These are phyloP conservation scores for Idaea biselata DNA, from an alignment of 2,888 invertebrate genomes.

Conservation along the genomic window DNA sequence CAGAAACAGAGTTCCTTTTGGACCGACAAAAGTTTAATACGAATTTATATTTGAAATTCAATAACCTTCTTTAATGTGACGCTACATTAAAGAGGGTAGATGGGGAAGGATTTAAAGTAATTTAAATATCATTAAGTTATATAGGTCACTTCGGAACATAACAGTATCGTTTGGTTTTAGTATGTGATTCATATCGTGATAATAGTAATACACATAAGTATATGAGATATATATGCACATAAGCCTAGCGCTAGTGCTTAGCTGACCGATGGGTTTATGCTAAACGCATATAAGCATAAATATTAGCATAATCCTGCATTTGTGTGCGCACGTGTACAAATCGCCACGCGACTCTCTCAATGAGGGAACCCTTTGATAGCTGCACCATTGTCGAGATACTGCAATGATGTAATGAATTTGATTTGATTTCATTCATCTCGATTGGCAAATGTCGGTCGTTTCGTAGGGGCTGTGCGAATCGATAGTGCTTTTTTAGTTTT, in stretches of 20 bases:
- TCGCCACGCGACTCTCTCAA: slow-evolving; percentile 48
- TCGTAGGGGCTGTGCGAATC: slow-evolving; percentile 16
- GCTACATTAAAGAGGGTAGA: not conserved
- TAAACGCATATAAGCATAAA: slow-evolving; percentile 38
- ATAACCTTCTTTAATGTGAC: not conserved
- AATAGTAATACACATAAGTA: slow-evolving; percentile 3
- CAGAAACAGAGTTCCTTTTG: slow-evolving; percentile 8
- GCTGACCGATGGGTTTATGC: slow-evolving; percentile 11
- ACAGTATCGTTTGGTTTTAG: not conserved
- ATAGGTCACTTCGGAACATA: not conserved
- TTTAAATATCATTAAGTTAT: not conserved
- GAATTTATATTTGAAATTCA: not conserved
- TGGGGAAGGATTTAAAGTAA: not conserved
- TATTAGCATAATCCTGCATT: slow-evolving; percentile 52
- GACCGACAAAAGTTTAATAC: not conserved
- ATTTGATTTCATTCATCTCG: slow-evolving; percentile 41
- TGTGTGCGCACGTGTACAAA: slow-evolving; percentile 45
- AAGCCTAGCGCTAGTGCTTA: slow-evolving; percentile 11
- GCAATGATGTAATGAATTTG: slow-evolving; percentile 43
- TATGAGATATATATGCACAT: slow-evolving; percentile 5
- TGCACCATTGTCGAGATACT: slow-evolving; percentile 38
- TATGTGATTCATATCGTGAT: not conserved
- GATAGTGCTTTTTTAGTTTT: slow-evolving; percentile 15
- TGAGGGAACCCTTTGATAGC: slow-evolving; percentile 49
- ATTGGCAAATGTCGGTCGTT: slow-evolving; percentile 18